Evolutionary conservation across 2,113 vertebrate species (phyloP).

Genomic region (Calypte anna): DNA sequence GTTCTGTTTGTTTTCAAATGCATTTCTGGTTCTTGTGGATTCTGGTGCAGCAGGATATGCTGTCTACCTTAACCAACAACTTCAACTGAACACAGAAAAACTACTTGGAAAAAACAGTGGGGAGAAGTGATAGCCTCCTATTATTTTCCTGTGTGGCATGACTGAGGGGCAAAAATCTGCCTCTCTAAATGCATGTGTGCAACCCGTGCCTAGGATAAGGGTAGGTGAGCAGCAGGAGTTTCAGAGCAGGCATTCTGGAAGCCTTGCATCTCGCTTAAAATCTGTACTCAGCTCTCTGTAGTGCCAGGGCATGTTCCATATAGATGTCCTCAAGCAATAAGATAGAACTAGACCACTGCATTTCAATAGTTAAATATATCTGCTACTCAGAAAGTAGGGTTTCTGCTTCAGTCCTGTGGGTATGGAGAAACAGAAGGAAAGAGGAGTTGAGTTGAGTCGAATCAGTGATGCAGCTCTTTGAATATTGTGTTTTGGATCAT

Average conservation of each 20-base stretch:
- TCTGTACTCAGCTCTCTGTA: not conserved
- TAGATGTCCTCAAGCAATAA: conserved; percentile 39
- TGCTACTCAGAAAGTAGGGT: conserved; percentile 1
- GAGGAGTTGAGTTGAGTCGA: not conserved
- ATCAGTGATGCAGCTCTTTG: not conserved
- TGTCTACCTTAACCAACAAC: conserved; percentile 22
- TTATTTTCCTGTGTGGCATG: not conserved
- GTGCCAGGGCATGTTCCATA: not conserved
- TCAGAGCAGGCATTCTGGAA: not conserved
- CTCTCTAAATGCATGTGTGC: not conserved
- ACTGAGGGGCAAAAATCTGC: not conserved
- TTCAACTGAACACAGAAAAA: conserved; percentile 63
- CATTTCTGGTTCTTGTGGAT: conserved; percentile 36
- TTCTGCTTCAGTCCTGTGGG: not conserved
- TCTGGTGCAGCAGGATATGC: not conserved
- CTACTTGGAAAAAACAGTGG: not conserved
- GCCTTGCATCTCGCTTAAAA: conserved; percentile 3
- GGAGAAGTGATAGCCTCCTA: not conserved
- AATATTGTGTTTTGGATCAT: conserved; percentile 2
- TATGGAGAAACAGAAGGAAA: not conserved
- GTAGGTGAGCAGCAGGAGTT: not conserved
- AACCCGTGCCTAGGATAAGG: not conserved
- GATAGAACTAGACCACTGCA: conserved; percentile 22
- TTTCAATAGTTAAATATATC: conserved; percentile 16
- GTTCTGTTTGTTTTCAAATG: conserved; percentile 9